Percentiles rank a stretch among this genome's conserved stretches.
Evolutionary conservation across 1,140 invertebrate species (phyloP).

Genomic region (Drosophila funebris): DNA sequence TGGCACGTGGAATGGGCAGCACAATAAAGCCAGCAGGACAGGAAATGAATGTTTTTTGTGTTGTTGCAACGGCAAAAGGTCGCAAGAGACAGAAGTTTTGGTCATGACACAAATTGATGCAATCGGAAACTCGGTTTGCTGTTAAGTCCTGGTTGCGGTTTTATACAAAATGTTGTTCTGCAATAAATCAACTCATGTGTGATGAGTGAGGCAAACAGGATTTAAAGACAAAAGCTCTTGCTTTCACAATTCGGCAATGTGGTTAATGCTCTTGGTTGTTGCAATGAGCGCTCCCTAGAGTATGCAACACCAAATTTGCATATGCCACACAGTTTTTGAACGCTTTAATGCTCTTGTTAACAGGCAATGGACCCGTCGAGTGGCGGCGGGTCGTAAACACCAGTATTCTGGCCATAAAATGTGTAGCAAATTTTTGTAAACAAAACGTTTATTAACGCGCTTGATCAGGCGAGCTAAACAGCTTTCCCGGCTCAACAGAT

Average conservation of each 20-base stretch:
- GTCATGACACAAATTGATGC: constrained; percentile 16
- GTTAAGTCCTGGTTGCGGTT: constrained; percentile 7
- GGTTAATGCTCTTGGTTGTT: constrained; percentile 20
- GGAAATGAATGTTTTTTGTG: constrained; percentile 9
- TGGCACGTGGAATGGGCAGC: not conserved
- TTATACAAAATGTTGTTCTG: not conserved
- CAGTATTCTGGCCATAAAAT: constrained; percentile 19
- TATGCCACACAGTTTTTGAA: constrained; percentile 26
- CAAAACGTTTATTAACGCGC: constrained; percentile 20
- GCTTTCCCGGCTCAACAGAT: constrained; percentile 36
- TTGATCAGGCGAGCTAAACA: constrained; percentile 1
- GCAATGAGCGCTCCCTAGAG: constrained; percentile 41
- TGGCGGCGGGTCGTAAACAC: constrained; percentile 22
- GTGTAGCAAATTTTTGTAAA: constrained; percentile 32
- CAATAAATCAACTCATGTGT: constrained; percentile 24
- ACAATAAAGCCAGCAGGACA: constrained; percentile 6
- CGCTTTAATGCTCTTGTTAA: constrained; percentile 53
- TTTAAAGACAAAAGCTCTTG: constrained; percentile 15
- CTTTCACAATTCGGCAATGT: too few relatives aligned
- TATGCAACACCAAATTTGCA: constrained; percentile 56
- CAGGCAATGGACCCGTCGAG: constrained; percentile 13
- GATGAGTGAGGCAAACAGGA: not conserved
- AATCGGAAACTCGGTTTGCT: not conserved
- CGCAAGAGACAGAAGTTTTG: constrained; percentile 2
- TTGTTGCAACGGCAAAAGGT: not conserved